Evolutionary conservation across 2,113 vertebrate genomes (phyloP).

Genomic region (Sorex fumeus): DNA sequence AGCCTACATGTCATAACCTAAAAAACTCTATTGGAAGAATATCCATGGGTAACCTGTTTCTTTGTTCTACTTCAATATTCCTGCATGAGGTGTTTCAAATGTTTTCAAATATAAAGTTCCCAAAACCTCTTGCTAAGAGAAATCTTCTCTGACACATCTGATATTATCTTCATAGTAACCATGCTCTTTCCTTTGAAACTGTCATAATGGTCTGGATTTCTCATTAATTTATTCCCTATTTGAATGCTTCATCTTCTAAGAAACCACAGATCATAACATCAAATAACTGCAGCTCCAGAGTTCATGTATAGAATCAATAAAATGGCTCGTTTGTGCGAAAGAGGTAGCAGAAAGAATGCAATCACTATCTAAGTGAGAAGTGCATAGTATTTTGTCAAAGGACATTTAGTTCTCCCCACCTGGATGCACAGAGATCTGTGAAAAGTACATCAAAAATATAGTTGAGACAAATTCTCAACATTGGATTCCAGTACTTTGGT

Average conservation of each 20-base stretch:
- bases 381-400: not conserved
- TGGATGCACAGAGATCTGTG: not conserved
- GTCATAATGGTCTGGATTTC: not conserved
- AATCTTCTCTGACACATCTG: not conserved
- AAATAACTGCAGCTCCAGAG: not conserved
- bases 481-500: no score
- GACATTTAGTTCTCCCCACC: not conserved
- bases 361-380: not conserved
- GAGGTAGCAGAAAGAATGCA: not conserved
- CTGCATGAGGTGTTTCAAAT: not conserved
- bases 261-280: slow-evolving; percentile 20
- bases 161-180: not conserved
- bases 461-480: not conserved
- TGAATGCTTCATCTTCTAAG: slow-evolving; percentile 34
- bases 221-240: slow-evolving; percentile 22
- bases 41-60: not conserved
- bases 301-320: not conserved
- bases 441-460: not conserved
- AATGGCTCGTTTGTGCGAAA: not conserved
- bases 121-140: not conserved
- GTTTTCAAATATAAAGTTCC: not conserved
- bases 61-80: not conserved
- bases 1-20: not conserved
- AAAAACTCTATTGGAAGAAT: not conserved
- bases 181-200: not conserved